Percentiles rank a stretch among this genome's conserved stretches.
Conservation (phyloP, 2,888 invertebrate species). For the Drosophila ochracea region DNA sequence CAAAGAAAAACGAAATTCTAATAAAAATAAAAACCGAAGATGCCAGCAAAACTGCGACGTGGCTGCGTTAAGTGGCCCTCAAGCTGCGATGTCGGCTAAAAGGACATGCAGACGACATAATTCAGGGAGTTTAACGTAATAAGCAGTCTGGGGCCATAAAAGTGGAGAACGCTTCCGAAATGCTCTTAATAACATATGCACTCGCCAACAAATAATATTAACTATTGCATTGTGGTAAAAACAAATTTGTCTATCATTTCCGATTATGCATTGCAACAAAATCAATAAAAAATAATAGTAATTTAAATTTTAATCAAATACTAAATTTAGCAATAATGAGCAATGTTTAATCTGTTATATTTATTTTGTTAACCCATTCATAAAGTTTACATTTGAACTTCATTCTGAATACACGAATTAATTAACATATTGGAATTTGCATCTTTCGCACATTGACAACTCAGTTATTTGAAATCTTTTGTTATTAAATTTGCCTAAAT, state of each 20-base stretch:
- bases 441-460: neutral
- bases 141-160: slow-evolving; percentile 22
- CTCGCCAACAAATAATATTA: neutral
- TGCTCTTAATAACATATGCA: slow-evolving; percentile 24
- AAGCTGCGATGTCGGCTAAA: slow-evolving; percentile 43
- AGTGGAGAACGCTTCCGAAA: slow-evolving; percentile 2
- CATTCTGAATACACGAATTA: neutral
- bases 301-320: neutral
- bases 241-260: neutral
- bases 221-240: neutral
- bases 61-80: slow-evolving; percentile 55
- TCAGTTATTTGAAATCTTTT: neutral
- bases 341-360: neutral
- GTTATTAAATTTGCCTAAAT: neutral
- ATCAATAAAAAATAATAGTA: neutral
- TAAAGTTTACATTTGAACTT: neutral
- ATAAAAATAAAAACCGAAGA: slow-evolving; percentile 12
- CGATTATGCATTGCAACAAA: neutral
- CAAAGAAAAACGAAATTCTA: slow-evolving; percentile 1
- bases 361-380: neutral
- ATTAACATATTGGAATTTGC: neutral
- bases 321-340: neutral
- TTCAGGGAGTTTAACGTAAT: slow-evolving; percentile 50
- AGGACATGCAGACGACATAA: slow-evolving; percentile 65
- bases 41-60: slow-evolving; percentile 12